Conservation (phyloP, 2,113 vertebrate species). For the Ceyx margarethae region DNA sequence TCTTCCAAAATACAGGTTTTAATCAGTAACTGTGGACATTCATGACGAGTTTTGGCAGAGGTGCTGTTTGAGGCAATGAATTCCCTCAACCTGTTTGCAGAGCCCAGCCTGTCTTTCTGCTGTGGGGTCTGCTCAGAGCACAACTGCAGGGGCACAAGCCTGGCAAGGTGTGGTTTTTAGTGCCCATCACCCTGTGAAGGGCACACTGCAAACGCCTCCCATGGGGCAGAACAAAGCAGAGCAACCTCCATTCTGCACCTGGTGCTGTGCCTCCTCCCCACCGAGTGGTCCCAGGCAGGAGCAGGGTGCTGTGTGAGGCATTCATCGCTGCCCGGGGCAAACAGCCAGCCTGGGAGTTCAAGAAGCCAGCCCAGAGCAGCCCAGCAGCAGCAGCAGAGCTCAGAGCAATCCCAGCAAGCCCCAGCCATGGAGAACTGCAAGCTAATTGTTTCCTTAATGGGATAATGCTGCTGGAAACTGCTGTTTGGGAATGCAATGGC, state of each 20-base stretch:
- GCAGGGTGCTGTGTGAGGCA: background rate
- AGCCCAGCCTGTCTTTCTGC: background rate
- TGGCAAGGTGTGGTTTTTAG: background rate
- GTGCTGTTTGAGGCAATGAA: background rate
- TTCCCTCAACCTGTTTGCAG: background rate
- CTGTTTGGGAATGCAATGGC: slow-evolving; percentile 40
- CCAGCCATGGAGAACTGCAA: slow-evolving; percentile 7
- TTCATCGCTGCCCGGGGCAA: slow-evolving; percentile 47
- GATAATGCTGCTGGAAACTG: background rate
- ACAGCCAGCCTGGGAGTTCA: slow-evolving; percentile 50
- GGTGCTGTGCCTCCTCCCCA: background rate
- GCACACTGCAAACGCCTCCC: background rate
- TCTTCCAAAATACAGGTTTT: background rate
- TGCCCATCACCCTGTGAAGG: background rate
- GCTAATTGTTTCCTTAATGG: slow-evolving; percentile 3
- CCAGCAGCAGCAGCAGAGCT: slow-evolving; percentile 29
- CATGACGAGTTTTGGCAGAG: background rate
- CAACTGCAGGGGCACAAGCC: background rate
- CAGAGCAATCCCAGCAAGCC: background rate
- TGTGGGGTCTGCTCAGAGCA: background rate
- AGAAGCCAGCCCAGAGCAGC: slow-evolving; percentile 54
- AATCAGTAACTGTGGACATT: background rate
- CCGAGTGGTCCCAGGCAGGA: background rate
- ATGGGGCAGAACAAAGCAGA: background rate
- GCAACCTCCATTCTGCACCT: background rate